These are phyloP conservation scores for Oriolus oriolus DNA, from an alignment of 2,113 vertebrate species.

Conservation along the genomic window DNA sequence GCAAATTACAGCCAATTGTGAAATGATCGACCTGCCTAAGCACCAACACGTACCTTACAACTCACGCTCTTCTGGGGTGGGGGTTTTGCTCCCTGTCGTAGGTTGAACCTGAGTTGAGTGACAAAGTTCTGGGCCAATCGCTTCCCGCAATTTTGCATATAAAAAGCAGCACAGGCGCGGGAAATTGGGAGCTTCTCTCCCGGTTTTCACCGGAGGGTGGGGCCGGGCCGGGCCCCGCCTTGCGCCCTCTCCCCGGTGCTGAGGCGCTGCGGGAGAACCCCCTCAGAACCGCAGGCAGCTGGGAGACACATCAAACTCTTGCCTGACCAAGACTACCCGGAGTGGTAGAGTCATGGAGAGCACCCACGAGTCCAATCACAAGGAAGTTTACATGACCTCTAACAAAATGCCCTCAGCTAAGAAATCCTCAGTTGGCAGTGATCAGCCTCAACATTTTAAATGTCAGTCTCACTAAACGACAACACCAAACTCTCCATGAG, in stretches of 20 bases:
- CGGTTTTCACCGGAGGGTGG: no score
- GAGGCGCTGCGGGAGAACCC: no score
- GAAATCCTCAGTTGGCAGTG: constrained; percentile 11
- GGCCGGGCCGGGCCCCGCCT: no score
- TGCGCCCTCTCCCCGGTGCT: no score
- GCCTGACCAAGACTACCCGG: no score
- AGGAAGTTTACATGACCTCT: constrained; percentile 11
- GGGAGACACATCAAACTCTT: no score
- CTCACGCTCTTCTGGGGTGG: not conserved
- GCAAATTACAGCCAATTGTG: not conserved
- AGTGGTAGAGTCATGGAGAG: not conserved
- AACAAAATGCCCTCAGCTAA: not conserved
- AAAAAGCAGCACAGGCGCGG: no score
- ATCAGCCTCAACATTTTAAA: not conserved
- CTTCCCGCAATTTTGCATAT: no score
- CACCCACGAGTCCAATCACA: not conserved
- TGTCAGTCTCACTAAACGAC: not conserved
- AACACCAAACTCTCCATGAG: not conserved
- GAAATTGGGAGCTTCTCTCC: no score
- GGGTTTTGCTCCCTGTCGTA: not conserved
- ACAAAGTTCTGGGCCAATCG: no score
- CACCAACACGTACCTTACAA: not conserved
- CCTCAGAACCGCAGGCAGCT: no score
- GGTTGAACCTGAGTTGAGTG: no score
- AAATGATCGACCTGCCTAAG: not conserved